phyloP scores from a whole-genome alignment of 2,113 vertebrate species.

The Oplegnathus fasciatus region DNA sequence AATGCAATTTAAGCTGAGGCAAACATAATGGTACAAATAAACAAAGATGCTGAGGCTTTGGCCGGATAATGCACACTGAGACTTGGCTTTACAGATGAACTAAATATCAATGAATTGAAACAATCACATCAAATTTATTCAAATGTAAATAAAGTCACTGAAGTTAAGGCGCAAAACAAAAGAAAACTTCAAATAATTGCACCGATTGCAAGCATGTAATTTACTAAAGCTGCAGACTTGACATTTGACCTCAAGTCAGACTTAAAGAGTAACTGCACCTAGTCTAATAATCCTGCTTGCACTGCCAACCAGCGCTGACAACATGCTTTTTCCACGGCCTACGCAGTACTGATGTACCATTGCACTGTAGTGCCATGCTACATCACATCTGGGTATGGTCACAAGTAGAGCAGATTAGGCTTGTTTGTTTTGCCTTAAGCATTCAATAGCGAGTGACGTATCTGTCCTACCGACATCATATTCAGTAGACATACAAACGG shows the following conservation, averaged over 20 bases:
- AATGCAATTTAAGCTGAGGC: background rate
- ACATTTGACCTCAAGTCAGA: background rate
- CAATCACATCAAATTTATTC: background rate
- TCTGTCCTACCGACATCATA: too few relatives aligned
- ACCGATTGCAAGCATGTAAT: background rate
- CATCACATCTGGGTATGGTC: background rate
- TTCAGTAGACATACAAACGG: too few relatives aligned
- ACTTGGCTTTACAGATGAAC: background rate
- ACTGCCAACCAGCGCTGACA: background rate
- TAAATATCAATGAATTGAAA: background rate
- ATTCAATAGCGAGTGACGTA: too few relatives aligned
- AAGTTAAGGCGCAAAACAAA: background rate
- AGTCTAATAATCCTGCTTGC: background rate
- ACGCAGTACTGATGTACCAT: background rate
- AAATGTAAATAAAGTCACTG: background rate
- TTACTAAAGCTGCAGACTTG: background rate
- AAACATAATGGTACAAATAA: slow-evolving; percentile 7
- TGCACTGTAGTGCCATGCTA: background rate
- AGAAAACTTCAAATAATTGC: background rate
- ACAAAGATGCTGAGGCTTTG: background rate
- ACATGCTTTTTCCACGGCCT: background rate
- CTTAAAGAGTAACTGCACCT: background rate
- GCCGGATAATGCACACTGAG: background rate
- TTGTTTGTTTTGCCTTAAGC: too few relatives aligned
- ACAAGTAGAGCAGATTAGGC: too few relatives aligned